Evolutionary conservation across 2,113 vertebrate genomes (phyloP), one percentile per base, ranked within the genome.

Genomic region (Heterotis niloticus): DNA sequence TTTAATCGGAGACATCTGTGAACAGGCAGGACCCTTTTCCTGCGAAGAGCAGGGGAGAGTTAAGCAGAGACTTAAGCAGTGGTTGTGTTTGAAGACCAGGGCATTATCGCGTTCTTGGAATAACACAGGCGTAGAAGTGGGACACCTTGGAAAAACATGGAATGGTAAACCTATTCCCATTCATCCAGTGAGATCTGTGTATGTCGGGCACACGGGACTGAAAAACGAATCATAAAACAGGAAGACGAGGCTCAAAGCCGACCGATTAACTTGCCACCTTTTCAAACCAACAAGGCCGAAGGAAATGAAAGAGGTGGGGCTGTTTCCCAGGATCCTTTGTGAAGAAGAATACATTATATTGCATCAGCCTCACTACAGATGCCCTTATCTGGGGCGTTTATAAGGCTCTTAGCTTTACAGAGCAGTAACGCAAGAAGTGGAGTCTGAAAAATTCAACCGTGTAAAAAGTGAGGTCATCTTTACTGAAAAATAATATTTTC

Each of bases 1-100:
- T 97, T 96, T 96, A 96, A 98, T 98, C 96, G 91, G 94, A 96
- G 95, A 96, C 96, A 98, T 98, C 97, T 98, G 96, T 94, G 95
- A 90, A 82, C 91, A 94, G 92, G 92, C 94, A 92, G 93, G 93
- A 93, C 93, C 94, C 93, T 93, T 44, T 93, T 91, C 92, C 64
- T 88, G 91, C 85, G 90, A 91, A 84, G 89, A 91, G 91, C 91
- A 93, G 29, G 69, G 52, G 44, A 91, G 91, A 91, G 93, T 90
- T 91, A 89, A 92, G 92, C 89, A 88, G 87, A 88, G 91, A 92
- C 92, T 95, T 92, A 96, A 92, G 34, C 92, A 90, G 90, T 87
- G 90, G 90, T 92, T 92, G 89, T 92, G 93, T 93, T 94, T 93
- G 94, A 95, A 95, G 94, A 95, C 87, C 89, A 81, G 87, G 90